Evolutionary conservation across 2,797 vertebrate species (phyloP), one percentile per base, ranked within the genome.

Genomic region (Tapera naevia): DNA sequence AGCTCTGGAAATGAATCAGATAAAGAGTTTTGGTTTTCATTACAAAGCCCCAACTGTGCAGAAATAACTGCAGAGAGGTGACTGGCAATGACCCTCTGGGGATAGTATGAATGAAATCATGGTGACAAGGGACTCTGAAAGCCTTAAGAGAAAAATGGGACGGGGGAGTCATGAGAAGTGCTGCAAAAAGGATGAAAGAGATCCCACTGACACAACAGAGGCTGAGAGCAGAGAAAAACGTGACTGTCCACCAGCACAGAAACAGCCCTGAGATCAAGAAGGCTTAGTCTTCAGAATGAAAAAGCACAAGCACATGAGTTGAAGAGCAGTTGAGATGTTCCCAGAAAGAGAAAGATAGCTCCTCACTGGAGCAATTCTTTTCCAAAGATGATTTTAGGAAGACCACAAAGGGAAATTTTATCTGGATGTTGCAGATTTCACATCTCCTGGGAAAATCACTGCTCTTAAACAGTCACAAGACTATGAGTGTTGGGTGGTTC

Each of bases 21-120:
- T 11, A 19, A 3, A 65, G 83, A 93, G 94, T 84, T 96, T 96
- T 94, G 69, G 46, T 97, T 97, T 91, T 95, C 93, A 83, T 95
- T 61, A 91, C 54, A 71, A 94, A 89, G 30, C 70, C 81, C 80
- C 91, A 84, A 4, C 76, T n/a, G 8, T 86, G 93, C 95, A 97
- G 93, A 95, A 96, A 95, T 92, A 93, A 96, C 92, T 83, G 60
- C 86, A 54, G 75, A 41, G 19, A 94, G 78, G 83, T 70, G 93
- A 94, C 46, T 83, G 61, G 70, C 78, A 46, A 62, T 83, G 71
- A 89, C 89, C 81, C 93, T 89, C 80, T 0, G 0, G 95, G 95
- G 86, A 91, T 2, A 58, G 76, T 43, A 32, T 60, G 88, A 84
- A 73, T 83, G 78, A 94, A 92, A 91, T 78, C 72, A 45, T 43